Conservation (phyloP, 2,888 invertebrate species). For the Petrolisthes cinctipes region DNA sequence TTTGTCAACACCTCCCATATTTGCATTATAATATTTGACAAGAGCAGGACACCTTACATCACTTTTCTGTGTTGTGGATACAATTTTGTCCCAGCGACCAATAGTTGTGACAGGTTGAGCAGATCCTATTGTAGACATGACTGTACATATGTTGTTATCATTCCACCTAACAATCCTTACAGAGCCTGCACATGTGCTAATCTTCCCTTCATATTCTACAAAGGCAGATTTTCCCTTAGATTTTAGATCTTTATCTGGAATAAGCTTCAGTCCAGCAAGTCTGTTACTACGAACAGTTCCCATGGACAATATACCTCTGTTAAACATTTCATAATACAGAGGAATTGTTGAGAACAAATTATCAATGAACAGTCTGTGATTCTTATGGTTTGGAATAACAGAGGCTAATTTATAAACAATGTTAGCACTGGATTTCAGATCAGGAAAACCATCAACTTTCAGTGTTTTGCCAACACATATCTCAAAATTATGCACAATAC, state of each 20-base stretch:
- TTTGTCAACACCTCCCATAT: slow-evolving; percentile 35
- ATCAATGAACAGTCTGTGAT: slow-evolving; percentile 36
- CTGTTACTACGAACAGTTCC: slow-evolving; percentile 39
- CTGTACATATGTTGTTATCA: slow-evolving; percentile 42
- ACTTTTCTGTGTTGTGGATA: slow-evolving; percentile 30
- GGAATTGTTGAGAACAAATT: slow-evolving; percentile 40
- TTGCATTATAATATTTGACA: slow-evolving; percentile 26
- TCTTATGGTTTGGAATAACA: slow-evolving; percentile 32
- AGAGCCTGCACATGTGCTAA: slow-evolving; percentile 34
- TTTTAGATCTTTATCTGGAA: slow-evolving; percentile 35
- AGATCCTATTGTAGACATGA: slow-evolving; percentile 44
- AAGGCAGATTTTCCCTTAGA: slow-evolving; percentile 40
- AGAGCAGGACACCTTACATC: slow-evolving; percentile 33
- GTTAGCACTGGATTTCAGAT: slow-evolving; percentile 21
- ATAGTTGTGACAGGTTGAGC: slow-evolving; percentile 38
- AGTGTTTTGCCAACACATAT: slow-evolving; percentile 29
- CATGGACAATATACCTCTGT: slow-evolving; percentile 39
- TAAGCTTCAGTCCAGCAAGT: slow-evolving; percentile 37
- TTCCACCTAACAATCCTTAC: slow-evolving; percentile 40
- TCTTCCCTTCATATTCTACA: slow-evolving; percentile 43
- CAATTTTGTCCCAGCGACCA: slow-evolving; percentile 35
- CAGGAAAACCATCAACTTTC: slow-evolving; percentile 32
- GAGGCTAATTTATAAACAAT: slow-evolving; percentile 33
- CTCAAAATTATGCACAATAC: slow-evolving; percentile 34
- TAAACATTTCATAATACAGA: slow-evolving; percentile 38